A percentile compares a stretch with the other conserved stretches of the same genome.
Evolutionary conservation across 2,113 vertebrate species (phyloP).

Genomic region (Sphyrna mokarran): DNA sequence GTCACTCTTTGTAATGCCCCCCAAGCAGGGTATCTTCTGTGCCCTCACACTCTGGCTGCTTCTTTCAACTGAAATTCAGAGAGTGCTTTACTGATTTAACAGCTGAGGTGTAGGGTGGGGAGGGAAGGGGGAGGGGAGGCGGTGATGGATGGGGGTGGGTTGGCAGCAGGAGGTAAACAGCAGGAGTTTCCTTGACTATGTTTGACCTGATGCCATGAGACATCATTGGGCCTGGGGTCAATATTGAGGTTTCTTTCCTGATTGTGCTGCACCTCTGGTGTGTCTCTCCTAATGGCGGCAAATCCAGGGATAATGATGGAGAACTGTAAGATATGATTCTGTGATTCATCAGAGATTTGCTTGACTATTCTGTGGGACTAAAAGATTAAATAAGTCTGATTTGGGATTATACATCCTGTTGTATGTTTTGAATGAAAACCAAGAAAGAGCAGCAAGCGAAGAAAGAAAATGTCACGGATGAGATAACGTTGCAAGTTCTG

Average conservation of each 20-base stretch:
- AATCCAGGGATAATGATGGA: not conserved
- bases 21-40: too few species aligned
- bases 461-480: not conserved
- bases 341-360: not conserved
- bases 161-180: not conserved
- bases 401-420: not conserved
- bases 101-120: too few species aligned
- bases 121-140: too few species aligned
- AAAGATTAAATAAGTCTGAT: not conserved
- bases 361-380: not conserved
- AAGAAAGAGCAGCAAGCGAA: not conserved
- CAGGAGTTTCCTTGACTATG: not conserved
- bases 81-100: too few species aligned
- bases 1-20: too few species aligned
- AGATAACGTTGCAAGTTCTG: not conserved
- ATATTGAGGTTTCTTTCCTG: not conserved
- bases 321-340: not conserved
- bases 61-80: too few species aligned
- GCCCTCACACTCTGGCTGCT: too few species aligned
- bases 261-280: not conserved
- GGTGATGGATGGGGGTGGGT: too few species aligned
- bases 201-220: not conserved
- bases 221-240: not conserved
- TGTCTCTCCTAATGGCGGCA: too few species aligned
- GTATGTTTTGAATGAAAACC: not conserved